These are phyloP conservation scores for Hypena proboscidalis DNA, from an alignment of 2,888 invertebrate genomes.

Conservation along the genomic window DNA sequence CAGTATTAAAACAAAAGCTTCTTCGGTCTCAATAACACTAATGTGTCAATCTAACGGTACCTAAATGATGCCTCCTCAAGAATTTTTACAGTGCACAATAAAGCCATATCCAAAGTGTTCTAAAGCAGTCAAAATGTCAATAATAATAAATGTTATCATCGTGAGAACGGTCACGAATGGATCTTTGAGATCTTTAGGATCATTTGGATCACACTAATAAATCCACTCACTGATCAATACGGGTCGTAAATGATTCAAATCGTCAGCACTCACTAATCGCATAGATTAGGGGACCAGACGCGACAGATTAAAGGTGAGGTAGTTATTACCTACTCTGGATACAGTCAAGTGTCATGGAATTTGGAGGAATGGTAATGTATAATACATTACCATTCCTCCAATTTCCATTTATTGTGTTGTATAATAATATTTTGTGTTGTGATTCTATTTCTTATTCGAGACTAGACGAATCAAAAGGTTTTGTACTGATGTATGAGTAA, in stretches of 20 bases:
- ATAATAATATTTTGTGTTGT: too few species aligned
- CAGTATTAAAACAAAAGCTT: slow-evolving; percentile 5
- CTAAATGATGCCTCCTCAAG: slow-evolving; percentile 11
- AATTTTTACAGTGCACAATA: slow-evolving; percentile 38
- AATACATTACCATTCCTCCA: too few species aligned
- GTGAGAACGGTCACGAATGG: slow-evolving; percentile 58
- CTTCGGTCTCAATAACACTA: background rate
- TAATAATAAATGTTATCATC: slow-evolving; percentile 52
- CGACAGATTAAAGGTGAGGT: slow-evolving; percentile 48
- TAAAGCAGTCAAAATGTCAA: slow-evolving; percentile 41
- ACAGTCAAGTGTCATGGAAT: too few species aligned
- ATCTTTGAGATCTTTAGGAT: slow-evolving; percentile 46
- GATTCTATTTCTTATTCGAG: too few species aligned
- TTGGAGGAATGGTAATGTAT: too few species aligned
- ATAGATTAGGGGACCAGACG: slow-evolving; percentile 37
- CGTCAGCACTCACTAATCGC: slow-evolving; percentile 46
- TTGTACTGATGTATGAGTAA: too few species aligned
- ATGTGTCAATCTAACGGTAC: slow-evolving; percentile 1
- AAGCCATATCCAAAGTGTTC: slow-evolving; percentile 30
- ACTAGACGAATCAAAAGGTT: too few species aligned
- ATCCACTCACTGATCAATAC: slow-evolving; percentile 76
- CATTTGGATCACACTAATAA: slow-evolving; percentile 64
- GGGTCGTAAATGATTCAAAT: slow-evolving; percentile 73
- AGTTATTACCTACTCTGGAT: too few species aligned
- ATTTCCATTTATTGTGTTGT: too few species aligned